phyloP scores from a whole-genome alignment of 2,888 invertebrate genomes.

The Altica lythri region DNA sequence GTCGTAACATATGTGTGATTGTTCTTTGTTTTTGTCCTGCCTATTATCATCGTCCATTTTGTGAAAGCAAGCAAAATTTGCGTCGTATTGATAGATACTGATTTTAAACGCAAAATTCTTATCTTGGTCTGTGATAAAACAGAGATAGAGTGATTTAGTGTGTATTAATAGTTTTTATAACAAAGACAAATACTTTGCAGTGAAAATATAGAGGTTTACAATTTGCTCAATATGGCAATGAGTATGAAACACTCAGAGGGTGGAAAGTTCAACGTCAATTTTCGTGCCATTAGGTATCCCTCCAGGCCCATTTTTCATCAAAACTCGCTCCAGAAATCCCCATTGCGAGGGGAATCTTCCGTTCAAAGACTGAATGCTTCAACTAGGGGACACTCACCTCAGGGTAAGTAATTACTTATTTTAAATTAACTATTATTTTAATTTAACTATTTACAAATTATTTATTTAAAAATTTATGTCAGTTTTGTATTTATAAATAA shows the following conservation, averaged over 20 bases:
- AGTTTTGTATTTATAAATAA: no score
- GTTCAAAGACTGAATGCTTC: constrained; percentile 39
- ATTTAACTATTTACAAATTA: not conserved
- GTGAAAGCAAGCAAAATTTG: constrained; percentile 50
- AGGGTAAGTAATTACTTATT: constrained; percentile 16
- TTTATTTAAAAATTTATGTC: no score
- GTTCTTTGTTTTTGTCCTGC: constrained; percentile 51
- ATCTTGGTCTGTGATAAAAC: constrained; percentile 53
- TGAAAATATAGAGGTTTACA: constrained; percentile 20
- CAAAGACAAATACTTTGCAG: constrained; percentile 35
- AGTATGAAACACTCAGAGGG: constrained; percentile 49
- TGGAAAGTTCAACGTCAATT: constrained; percentile 36
- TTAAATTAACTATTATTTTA: not conserved
- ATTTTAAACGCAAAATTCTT: constrained; percentile 53
- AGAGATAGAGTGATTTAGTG: constrained; percentile 28
- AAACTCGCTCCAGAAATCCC: constrained; percentile 33
- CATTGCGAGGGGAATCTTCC: constrained; percentile 31
- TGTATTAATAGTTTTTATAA: constrained; percentile 22
- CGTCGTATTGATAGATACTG: constrained; percentile 40
- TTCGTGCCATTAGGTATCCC: constrained; percentile 28
- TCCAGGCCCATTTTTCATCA: constrained; percentile 31
- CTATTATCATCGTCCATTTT: constrained; percentile 54
- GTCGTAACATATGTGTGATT: constrained; percentile 41
- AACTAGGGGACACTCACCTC: constrained; percentile 35
- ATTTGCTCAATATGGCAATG: constrained; percentile 45